Evolutionary conservation across 30 jellyfish, hydroid and myxozoan genomes (phyloP), one percentile per base, ranked within the genome.

Genomic region (Turritopsis rubra): DNA sequence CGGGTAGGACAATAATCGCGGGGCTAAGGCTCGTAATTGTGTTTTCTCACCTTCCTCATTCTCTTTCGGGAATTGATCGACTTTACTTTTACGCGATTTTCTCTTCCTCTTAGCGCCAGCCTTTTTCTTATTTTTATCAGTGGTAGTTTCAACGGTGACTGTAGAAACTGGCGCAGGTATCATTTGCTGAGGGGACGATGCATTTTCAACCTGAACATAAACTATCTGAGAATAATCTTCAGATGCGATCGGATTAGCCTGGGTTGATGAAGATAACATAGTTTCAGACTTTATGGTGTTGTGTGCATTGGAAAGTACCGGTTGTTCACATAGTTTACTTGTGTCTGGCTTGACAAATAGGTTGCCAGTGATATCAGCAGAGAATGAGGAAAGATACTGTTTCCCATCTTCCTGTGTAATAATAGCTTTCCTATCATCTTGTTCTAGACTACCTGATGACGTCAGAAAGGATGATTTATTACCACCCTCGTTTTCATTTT

Each of bases 11-110:
- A 54, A 68, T 65, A 82, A 24, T 20, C 83, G 70, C 18, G 88
- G 88, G 20, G 88, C 88, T 16, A 82, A 29, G 16, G 88, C 24
- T 16, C 88, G 28, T 68, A 82, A 71, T 9, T 26, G 27, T 31
- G 54, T 78, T 29, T 53, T 78, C 18, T 52, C 79, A 18, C 23
- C 79, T 17, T 29, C 18, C n/a, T 24, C 41, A 9, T 23, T n/a
- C 53, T 26, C 65, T n/a, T 29, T 29, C 65, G 53, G 82, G 17
- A 21, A 29, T n/a, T 20, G 54, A 23, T 74, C 60, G 19, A 8
- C 31, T 41, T 41, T 41, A 1, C 84, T 52, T 26, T 52, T 30
- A 0, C 71, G 68, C 0, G 28, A 18, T 77, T 77, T 77, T 16
- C 30, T 21, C 28, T n/a, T 77, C 29, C 85, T 77, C 53, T 29